These are phyloP conservation scores for Cnemophilus loriae DNA, from an alignment of 2,113 vertebrate species.

Conservation along the genomic window DNA sequence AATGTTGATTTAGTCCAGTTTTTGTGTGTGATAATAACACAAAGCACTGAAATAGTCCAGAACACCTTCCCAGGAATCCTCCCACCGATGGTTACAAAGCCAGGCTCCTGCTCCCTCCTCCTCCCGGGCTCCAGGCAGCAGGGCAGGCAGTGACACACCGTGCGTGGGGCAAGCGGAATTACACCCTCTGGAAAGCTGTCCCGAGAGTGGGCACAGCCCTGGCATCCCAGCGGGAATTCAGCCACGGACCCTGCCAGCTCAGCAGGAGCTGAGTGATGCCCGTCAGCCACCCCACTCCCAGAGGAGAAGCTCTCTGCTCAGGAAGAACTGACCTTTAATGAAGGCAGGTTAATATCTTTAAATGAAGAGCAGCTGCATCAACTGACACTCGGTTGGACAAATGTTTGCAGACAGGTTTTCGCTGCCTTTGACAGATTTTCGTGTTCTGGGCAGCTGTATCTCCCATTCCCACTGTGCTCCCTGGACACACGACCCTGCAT, in stretches of 20 bases:
- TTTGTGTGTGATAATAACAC: background rate
- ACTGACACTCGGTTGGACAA: background rate
- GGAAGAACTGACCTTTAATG: background rate
- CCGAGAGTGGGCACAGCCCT: background rate
- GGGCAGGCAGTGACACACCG: background rate
- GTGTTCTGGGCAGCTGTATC: background rate
- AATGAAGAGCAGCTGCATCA: background rate
- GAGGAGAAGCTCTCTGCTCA: background rate
- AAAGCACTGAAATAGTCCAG: background rate
- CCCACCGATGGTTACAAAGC: rapidly evolving
- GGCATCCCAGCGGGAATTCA: background rate
- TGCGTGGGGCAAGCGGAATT: background rate
- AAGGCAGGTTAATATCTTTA: background rate
- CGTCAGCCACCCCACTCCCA: background rate
- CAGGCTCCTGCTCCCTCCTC: background rate
- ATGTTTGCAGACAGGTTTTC: background rate
- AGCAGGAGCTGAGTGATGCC: background rate
- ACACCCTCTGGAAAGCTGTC: background rate
- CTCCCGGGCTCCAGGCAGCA: background rate
- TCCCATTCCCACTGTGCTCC: background rate
- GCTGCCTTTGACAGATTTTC: background rate
- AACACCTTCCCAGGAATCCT: background rate
- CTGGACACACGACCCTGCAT: background rate
- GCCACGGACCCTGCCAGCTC: background rate
- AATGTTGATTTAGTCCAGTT: background rate